These are phyloP conservation scores for Paracentrotus lividus DNA, from an alignment of 53 echinoderm and acorn worm species.

Conservation along the genomic window DNA sequence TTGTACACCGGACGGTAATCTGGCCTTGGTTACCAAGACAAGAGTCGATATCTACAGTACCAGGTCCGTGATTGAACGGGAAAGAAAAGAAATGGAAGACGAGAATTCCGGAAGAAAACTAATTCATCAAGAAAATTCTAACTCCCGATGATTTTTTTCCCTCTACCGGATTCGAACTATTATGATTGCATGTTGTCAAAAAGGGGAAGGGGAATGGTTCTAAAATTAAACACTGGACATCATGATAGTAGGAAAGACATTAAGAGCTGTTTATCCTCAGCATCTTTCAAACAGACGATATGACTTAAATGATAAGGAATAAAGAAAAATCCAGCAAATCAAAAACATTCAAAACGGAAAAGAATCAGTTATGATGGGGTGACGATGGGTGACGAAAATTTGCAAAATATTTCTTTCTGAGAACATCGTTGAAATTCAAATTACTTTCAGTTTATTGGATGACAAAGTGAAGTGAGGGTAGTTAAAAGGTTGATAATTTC, in stretches of 20 bases:
- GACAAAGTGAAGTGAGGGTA: neutral
- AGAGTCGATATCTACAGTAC: constrained; percentile 58
- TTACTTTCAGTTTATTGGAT: neutral
- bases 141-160: neutral
- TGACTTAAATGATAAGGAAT: neutral
- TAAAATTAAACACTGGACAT: neutral
- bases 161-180: neutral
- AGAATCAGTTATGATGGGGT: neutral
- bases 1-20: constrained; percentile 45
- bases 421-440: neutral
- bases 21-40: constrained; percentile 49
- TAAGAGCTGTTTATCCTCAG: neutral
- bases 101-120: neutral
- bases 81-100: constrained; percentile 3
- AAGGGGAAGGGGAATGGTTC: neutral
- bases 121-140: constrained; percentile 5
- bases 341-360: neutral
- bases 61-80: constrained; percentile 28
- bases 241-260: too few relatives aligned
- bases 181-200: neutral
- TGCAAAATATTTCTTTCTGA: neutral
- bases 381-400: neutral
- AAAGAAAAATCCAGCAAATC: neutral
- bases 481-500: too few relatives aligned
- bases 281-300: neutral